Evolutionary conservation across 2,888 invertebrate species (phyloP).

Genomic region (Melanchra persicariae): DNA sequence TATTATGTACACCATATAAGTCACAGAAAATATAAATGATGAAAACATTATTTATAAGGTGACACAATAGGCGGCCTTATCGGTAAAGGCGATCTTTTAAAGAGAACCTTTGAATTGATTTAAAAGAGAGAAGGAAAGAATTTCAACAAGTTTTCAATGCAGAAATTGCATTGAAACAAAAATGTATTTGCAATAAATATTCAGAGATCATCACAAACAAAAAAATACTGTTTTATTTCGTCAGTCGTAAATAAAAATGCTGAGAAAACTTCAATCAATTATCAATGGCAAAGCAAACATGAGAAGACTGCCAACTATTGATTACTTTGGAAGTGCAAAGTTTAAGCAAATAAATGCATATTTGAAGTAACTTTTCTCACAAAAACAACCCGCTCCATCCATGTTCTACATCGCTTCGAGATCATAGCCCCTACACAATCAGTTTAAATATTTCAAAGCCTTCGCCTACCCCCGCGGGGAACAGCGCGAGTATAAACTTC

Average conservation of each 20-base stretch:
- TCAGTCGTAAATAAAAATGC: no score
- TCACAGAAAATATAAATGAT: background rate
- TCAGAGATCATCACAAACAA: no score
- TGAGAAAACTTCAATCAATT: no score
- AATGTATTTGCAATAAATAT: background rate
- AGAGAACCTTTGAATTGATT: no score
- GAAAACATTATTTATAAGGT: no score
- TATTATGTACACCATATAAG: background rate
- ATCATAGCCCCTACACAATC: constrained; percentile 60
- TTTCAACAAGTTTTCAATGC: background rate
- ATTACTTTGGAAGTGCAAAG: background rate
- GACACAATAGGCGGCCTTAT: no score
- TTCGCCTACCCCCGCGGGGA: constrained; percentile 29
- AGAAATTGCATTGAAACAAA: background rate
- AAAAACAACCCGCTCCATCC: constrained; percentile 53
- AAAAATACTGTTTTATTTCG: no score
- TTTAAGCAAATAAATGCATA: background rate
- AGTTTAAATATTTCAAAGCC: constrained; percentile 55
- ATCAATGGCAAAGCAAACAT: no score
- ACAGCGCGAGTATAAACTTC: constrained; percentile 45
- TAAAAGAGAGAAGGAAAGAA: no score
- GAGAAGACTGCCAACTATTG: background rate
- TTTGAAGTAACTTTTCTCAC: constrained; percentile 29
- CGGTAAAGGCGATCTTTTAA: no score
- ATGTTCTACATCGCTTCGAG: constrained; percentile 61